A percentile compares a stretch with the other conserved stretches of the same genome.
phyloP scores from a whole-genome alignment of 2,888 invertebrate species.

The Perizoma affinitatum region DNA sequence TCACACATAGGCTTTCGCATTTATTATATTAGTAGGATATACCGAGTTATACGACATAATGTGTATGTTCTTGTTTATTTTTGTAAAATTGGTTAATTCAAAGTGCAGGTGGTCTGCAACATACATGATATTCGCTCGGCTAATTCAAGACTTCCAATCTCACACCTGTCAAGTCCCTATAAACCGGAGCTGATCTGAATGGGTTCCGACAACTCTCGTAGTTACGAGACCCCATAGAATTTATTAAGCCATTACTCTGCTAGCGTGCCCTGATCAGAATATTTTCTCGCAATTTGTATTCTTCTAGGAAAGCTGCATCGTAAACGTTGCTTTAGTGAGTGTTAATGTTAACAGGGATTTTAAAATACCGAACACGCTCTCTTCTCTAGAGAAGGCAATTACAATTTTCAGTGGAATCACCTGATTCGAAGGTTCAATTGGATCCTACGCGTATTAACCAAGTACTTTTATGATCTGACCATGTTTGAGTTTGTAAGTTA shows the following conservation, averaged over 20 bases:
- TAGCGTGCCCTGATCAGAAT: slow-evolving; percentile 4
- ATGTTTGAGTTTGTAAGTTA: too few relatives aligned
- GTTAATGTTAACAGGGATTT: background rate
- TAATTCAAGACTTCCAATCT: slow-evolving; percentile 35
- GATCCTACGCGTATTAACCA: too few relatives aligned
- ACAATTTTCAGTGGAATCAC: background rate
- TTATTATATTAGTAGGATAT: too few relatives aligned
- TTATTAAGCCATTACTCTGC: slow-evolving; percentile 14
- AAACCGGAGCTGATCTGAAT: slow-evolving; percentile 17
- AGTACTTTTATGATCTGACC: too few relatives aligned
- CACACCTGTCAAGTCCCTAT: slow-evolving; percentile 33
- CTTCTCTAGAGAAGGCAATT: background rate
- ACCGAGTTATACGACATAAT: background rate
- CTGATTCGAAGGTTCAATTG: background rate
- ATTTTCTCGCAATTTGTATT: slow-evolving; percentile 13
- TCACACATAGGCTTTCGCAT: too few relatives aligned
- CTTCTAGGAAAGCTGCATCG: slow-evolving; percentile 10
- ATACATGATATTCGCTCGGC: slow-evolving; percentile 31
- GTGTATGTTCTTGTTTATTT: background rate
- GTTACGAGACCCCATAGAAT: slow-evolving; percentile 11
- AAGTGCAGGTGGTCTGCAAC: slow-evolving; percentile 29
- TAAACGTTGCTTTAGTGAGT: slow-evolving; percentile 5
- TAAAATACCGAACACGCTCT: background rate
- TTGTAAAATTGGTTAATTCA: slow-evolving; percentile 34
- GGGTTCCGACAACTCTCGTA: slow-evolving; percentile 23